These are phyloP conservation scores for Schizopygopsis malacanthus DNA, from an alignment of 2,797 vertebrate species.

Conservation along the genomic window DNA sequence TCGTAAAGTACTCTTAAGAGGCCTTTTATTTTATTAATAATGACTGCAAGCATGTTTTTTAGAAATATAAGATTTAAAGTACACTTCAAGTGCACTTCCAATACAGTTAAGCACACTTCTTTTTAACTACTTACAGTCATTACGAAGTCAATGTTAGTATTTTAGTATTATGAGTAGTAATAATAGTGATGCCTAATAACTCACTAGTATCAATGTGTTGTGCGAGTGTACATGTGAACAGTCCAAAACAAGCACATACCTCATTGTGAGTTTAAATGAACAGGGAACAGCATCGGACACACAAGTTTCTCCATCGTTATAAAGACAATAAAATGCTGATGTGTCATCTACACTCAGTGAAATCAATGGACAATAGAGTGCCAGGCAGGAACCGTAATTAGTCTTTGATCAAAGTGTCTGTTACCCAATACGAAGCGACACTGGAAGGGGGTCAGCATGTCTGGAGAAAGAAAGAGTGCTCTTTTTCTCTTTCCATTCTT, in stretches of 20 bases:
- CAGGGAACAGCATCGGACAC: background rate
- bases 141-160: background rate
- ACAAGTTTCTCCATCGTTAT: constrained; percentile 20
- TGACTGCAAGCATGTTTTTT: background rate
- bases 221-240: background rate
- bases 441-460: constrained; percentile 54
- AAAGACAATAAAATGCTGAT: constrained; percentile 1
- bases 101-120: background rate
- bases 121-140: background rate
- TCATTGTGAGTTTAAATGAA: background rate
- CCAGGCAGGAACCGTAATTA: constrained; percentile 54
- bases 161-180: background rate
- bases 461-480: constrained; percentile 55
- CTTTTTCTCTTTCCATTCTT: constrained; percentile 73
- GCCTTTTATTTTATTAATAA: background rate
- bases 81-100: background rate
- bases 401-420: constrained; percentile 74
- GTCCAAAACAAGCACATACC: background rate
- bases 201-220: background rate
- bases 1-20: too few species aligned
- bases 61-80: background rate
- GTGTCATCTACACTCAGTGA: background rate
- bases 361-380: constrained; percentile 18
- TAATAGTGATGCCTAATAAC: background rate
- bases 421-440: constrained; percentile 72